phyloP scores from a whole-genome alignment of 1,140 invertebrate species.

The Eumaeus atala region DNA sequence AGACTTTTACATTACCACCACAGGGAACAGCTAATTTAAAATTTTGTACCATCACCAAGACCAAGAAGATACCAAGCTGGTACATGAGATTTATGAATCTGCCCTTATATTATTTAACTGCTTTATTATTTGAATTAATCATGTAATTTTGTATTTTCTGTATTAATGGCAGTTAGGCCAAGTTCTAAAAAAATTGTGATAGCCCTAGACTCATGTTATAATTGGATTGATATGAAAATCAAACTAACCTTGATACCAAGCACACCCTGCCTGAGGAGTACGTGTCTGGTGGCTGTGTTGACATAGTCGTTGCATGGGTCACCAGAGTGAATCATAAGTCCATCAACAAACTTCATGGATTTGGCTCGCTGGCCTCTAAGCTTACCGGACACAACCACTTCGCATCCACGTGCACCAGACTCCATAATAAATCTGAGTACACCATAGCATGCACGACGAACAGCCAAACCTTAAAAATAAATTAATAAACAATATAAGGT shows the following conservation, averaged over 20 bases:
- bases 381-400: conserved; percentile 99
- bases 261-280: conserved; percentile 95
- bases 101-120: too few species aligned
- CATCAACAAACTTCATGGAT: conserved; percentile 99
- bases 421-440: conserved; percentile 99
- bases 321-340: conserved; percentile 99
- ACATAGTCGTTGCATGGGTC: conserved; percentile 99
- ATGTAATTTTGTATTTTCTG: too few species aligned
- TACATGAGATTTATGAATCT: too few species aligned
- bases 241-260: conserved; percentile 85
- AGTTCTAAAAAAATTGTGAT: too few species aligned
- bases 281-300: conserved; percentile 97
- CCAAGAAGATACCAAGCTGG: too few species aligned
- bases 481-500: background rate
- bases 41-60: too few species aligned
- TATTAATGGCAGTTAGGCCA: too few species aligned
- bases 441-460: conserved; percentile 97
- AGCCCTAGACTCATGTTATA: too few species aligned
- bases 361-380: conserved; percentile 99
- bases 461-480: conserved; percentile 75
- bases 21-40: too few species aligned
- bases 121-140: too few species aligned
- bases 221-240: too few species aligned
- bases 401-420: conserved; percentile 96
- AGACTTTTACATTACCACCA: too few species aligned